Conservation (phyloP, 1,140 invertebrate species). For the Bombus turneri region DNA sequence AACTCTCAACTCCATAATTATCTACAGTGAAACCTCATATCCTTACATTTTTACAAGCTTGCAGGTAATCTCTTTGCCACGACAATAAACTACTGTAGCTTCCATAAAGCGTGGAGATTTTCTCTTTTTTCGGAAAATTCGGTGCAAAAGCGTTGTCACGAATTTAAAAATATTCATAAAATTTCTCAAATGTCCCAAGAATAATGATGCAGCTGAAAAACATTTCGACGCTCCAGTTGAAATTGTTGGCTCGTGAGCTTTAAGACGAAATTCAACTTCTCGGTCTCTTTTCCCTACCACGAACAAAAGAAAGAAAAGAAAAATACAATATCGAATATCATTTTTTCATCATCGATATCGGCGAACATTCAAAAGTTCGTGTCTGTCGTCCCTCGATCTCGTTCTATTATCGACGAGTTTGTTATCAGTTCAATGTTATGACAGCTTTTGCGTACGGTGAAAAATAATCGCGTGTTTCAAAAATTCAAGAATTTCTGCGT, state of each 20-base stretch:
- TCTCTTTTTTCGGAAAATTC: background rate
- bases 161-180: background rate
- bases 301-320: background rate
- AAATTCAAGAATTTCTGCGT: background rate
- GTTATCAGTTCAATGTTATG: conserved; percentile 9
- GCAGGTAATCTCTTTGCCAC: background rate
- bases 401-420: background rate
- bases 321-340: background rate
- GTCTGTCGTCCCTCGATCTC: background rate
- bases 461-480: background rate
- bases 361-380: background rate
- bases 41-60: background rate
- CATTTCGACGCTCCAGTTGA: too few species aligned
- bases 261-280: background rate
- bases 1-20: background rate
- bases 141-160: background rate
- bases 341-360: background rate
- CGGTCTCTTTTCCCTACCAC: background rate
- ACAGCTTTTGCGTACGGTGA: background rate
- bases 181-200: background rate
- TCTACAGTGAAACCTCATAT: background rate
- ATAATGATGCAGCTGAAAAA: background rate
- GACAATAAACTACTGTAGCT: background rate
- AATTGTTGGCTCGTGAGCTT: background rate
- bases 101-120: too few species aligned